A percentile compares a stretch with the other conserved stretches of the same genome.
Evolutionary conservation across 2,113 vertebrate genomes (phyloP).

Genomic region (Turnix velox): DNA sequence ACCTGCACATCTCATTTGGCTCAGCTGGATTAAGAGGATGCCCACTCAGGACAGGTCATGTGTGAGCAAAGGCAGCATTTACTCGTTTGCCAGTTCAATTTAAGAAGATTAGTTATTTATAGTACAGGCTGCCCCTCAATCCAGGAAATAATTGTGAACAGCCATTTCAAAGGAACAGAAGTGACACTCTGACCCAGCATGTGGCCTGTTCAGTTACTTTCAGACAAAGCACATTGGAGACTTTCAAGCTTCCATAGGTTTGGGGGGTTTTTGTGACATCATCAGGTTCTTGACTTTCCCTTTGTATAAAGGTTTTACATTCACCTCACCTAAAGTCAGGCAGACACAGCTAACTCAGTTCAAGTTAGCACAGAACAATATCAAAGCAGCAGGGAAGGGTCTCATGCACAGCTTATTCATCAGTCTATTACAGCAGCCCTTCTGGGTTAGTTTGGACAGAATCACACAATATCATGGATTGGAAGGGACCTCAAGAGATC

Average conservation of each 20-base stretch:
- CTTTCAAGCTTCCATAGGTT: neutral
- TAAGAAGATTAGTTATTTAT: neutral
- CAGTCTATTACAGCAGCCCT: neutral
- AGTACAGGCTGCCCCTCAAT: neutral
- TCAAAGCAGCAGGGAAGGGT: neutral
- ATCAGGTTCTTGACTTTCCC: neutral
- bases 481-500: too few relatives aligned
- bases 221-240: neutral
- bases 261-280: neutral
- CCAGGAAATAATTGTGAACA: slow-evolving; percentile 10
- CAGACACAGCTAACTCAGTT: neutral
- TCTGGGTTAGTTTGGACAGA: neutral
- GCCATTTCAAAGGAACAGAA: slow-evolving; percentile 16
- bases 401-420: neutral
- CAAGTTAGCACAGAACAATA: neutral
- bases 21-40: neutral
- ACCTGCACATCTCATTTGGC: neutral
- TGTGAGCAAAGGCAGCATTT: neutral
- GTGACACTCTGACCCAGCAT: neutral
- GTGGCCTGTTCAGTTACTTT: neutral
- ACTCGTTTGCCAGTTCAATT: neutral
- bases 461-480: too few relatives aligned
- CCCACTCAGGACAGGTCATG: neutral
- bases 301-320: neutral
- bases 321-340: neutral